Evolutionary conservation across 2,797 vertebrate species (phyloP), one percentile per base, ranked within the genome.

Genomic region (Coccyzus lansbergi): DNA sequence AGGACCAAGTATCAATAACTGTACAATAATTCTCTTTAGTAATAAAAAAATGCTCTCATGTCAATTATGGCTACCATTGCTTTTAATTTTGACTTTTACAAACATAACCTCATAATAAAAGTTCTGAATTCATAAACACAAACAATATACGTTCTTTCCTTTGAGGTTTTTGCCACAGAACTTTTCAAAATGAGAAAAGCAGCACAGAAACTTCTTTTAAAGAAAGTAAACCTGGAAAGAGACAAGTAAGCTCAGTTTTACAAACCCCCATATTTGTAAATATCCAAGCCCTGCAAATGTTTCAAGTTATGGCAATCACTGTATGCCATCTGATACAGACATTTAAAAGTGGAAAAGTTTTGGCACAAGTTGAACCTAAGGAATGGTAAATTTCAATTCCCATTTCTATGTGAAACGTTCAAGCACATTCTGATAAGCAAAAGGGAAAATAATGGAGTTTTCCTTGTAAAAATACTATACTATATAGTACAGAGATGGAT

Each of bases 81-180:
- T 92, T 94, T 75, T 64, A 64, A 69, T 85, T 87, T 91, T 86
- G 52, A 46, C 51, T 62, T 75, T 89, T 89, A 86, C n/a, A 90
- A 96, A 92, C 78, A 93, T 44, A 92, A 31, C n/a, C n/a, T 63
- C 11, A 12, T 80, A 78, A 83, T 55, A 84, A 81, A 85, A 64
- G 46, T 51, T 78, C 58, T 81, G 62, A 83, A 88, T 59, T 85
- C 60, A 8, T 87, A 93, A 38, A 68, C 25, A 81, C 74, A 40
- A n/a, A n/a, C 74, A 79, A 64, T 58, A 75, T 38, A 76, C 40
- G 56, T 40, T 83, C 44, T 56, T 62, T 71, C 88, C 62, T 46
- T 69, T 65, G 42, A 89, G 69, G 21, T 24, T 91, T 89, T 59
- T 62, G 53, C 36, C 79, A 92, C n/a, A 64, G 29, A 87, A 83